Base-by-base conservation (phyloP, 1,140 invertebrate species). In the Sminthurides bifidus region DNA sequence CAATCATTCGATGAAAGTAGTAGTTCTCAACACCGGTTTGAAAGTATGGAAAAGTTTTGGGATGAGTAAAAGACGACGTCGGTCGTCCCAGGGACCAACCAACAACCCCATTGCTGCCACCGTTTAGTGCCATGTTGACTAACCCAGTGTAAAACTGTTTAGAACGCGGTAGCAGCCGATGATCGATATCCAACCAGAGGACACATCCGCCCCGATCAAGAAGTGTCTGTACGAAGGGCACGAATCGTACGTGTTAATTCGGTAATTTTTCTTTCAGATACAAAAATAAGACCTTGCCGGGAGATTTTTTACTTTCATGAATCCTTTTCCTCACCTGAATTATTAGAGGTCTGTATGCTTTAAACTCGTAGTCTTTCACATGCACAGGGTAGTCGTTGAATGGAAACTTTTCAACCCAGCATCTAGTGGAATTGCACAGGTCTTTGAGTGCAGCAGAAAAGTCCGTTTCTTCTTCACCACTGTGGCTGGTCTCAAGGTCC, bases 1-100 rank as follows among this genome's bases (percentile, higher is more conserved):
- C 69, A 15, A 75, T 69, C 71, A 73, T 73, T 52, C 71, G 68
- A 60, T 73, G 70, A 62, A 74, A 75, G 38, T 59, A 65, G 30
- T 57, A 65, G 24, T 61, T 59, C 44, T 65, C 63, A 14, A 33
- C 59, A 8, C 54, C 50, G 4, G 74, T 74, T 55, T 77, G 69
- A 61, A 78, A 77, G 60, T 71, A 76, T 37, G 72, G 64, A 68
- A 77, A 77, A 74, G 76, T 77, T 65, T 72, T 72, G 4, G 74
- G 74, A 64, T 77, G 75, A 3, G 76, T 77, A 5, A 77, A 64
- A 23, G 75, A 68, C 3, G 75, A 75, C 12, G 76, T 77, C 2
- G 75, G 73, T 26, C 70, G 64, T 73, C 74, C 48, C 5, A 43
- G 19, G 6, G 56, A 57, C 63, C 63, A 65, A 8, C 59, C 63